Conservation (phyloP, 2,113 vertebrate genomes). For the Chelonoidis abingdonii region DNA sequence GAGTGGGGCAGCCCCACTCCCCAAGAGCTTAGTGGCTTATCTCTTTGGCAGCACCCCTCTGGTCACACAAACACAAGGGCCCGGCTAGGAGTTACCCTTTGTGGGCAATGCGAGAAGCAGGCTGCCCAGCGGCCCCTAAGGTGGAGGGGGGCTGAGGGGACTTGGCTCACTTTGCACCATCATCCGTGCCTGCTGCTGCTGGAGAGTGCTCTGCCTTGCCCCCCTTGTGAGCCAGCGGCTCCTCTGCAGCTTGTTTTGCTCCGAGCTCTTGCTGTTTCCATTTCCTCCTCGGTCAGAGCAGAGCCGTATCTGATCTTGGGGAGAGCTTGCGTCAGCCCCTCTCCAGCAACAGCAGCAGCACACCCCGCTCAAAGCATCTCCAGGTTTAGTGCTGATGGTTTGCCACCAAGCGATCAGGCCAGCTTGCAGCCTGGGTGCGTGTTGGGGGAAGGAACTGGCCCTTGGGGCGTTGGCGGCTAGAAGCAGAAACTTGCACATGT, state of each 20-base stretch:
- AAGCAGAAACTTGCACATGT: background rate
- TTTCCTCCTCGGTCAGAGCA: background rate
- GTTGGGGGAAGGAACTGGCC: background rate
- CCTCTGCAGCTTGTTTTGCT: background rate
- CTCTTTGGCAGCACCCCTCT: background rate
- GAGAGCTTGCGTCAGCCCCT: background rate
- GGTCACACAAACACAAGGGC: background rate
- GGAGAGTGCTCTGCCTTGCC: background rate
- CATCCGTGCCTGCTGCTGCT: too few species aligned
- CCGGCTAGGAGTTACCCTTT: background rate
- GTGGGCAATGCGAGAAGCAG: background rate
- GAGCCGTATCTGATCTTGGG: accelerated
- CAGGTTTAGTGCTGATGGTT: background rate
- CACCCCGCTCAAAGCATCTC: background rate
- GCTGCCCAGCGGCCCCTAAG: background rate
- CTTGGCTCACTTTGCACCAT: background rate
- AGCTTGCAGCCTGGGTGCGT: background rate
- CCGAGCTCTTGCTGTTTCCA: background rate
- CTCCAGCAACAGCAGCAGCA: background rate
- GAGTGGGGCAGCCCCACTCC: background rate
- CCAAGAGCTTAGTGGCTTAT: background rate
- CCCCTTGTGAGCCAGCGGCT: background rate
- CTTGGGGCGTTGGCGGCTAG: background rate
- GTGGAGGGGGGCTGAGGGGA: background rate
- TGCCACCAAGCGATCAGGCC: background rate